A percentile compares a stretch with the other conserved stretches of the same genome.
Conservation (phyloP, 2,888 invertebrate genomes). For the Cenopis cana region DNA sequence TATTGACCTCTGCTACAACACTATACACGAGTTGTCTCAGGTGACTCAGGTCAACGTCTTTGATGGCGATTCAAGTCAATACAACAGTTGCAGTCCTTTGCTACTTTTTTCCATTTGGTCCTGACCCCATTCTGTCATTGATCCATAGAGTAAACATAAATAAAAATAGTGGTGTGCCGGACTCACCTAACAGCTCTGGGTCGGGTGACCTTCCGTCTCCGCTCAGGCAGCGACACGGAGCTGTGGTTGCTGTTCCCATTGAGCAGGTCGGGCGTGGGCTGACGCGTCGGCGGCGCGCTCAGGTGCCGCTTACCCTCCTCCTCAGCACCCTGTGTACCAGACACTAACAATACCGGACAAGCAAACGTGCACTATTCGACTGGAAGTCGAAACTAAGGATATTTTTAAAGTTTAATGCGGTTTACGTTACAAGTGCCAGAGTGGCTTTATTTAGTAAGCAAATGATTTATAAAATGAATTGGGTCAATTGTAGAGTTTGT, state of each 20-base stretch:
- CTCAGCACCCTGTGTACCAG: constrained; percentile 61
- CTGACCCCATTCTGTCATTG: too few species aligned
- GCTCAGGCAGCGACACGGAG: constrained; percentile 77
- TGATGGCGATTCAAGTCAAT: too few species aligned
- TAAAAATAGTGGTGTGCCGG: background rate
- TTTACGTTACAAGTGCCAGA: background rate
- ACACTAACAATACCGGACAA: constrained; percentile 2
- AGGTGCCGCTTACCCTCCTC: constrained; percentile 75
- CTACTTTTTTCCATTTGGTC: too few species aligned
- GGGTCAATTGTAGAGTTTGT: background rate
- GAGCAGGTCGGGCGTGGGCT: constrained; percentile 77
- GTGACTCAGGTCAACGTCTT: too few species aligned
- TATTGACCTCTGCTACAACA: too few species aligned
- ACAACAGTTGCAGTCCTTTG: too few species aligned
- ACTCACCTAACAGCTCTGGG: constrained; percentile 69
- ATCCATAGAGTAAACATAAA: too few species aligned
- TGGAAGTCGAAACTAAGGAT: background rate
- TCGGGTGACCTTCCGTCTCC: constrained; percentile 73
- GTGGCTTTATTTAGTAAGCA: background rate
- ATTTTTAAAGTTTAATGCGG: too few species aligned
- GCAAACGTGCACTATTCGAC: constrained; percentile 2
- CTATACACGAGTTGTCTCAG: too few species aligned
- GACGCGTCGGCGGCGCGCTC: constrained; percentile 79
- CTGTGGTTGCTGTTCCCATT: constrained; percentile 83
- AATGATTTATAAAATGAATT: constrained; percentile 1